These are phyloP conservation scores for Stratiomys singularior DNA, from an alignment of 2,888 invertebrate genomes.

Conservation along the genomic window DNA sequence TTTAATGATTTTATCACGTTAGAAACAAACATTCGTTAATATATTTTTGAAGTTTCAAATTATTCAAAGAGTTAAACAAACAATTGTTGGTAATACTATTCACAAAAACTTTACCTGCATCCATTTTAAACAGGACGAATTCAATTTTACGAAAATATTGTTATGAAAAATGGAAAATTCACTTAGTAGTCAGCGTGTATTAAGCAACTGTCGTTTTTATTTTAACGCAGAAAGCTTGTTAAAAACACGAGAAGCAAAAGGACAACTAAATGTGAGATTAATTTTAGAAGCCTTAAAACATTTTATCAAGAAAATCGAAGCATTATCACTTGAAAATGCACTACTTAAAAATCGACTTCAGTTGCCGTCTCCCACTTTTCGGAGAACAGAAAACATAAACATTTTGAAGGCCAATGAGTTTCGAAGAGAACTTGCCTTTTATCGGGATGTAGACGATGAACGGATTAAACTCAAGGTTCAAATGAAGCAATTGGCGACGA, in stretches of 20 bases:
- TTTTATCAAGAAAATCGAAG: conserved; percentile 15
- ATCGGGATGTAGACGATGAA: not conserved
- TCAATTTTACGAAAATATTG: too few relatives aligned
- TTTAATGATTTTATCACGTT: too few relatives aligned
- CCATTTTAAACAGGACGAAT: too few relatives aligned
- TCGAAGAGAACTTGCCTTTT: not conserved
- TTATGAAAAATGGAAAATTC: too few relatives aligned
- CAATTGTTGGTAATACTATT: too few relatives aligned
- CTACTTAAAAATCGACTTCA: not conserved
- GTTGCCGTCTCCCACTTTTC: too few relatives aligned
- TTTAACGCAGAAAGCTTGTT: conserved; percentile 9
- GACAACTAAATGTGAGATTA: not conserved
- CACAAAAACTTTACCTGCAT: too few relatives aligned
- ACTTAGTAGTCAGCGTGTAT: too few relatives aligned
- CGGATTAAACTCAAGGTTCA: not conserved
- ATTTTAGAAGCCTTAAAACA: conserved; percentile 5
- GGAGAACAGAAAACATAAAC: not conserved
- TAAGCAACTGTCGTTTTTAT: too few relatives aligned
- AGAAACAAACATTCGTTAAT: too few relatives aligned
- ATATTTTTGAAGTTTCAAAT: too few relatives aligned
- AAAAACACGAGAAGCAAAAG: not conserved
- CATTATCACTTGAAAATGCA: not conserved
- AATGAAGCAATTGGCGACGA: not conserved
- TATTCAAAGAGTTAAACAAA: too few relatives aligned
- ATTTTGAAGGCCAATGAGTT: not conserved